Base-by-base conservation (phyloP, 2,888 invertebrate genomes). In the Teleiodes luculella region DNA sequence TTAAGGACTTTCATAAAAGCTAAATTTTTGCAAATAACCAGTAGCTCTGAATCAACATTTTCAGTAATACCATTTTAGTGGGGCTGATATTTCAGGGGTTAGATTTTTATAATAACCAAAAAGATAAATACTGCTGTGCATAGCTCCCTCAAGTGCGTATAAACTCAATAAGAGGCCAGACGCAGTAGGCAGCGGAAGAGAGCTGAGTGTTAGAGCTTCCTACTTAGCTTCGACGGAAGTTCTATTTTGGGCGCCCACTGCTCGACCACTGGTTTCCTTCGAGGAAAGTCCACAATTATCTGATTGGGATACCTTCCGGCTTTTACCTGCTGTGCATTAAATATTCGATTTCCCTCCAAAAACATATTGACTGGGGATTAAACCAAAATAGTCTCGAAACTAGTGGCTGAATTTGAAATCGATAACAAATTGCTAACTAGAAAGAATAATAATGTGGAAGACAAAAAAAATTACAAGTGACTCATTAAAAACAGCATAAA, bases 211-310 rank as follows among this genome's bases (percentile, higher is more conserved):
- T 78, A 76, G 78, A 74, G 82, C 86, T 88, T 89, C 88, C 88
- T 88, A 86, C 88, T 88, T 89, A 88, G 78, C 80, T 78, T 78
- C 75, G 76, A 67, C 88, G 89, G 89, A 89, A 85, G 81, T 78
- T 79, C 89, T 89, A 88, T 89, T 89, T 89, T 87, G 83, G 88
- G 89, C 83, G 86, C 84, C 83, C 85, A 82, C 83, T 74, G 82
- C 59, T 43, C 24, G 24, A 24, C 72, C 16, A 14, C 18, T 58
- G 63, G 82, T 79, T 87, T 89, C 88, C 86, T 85, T 73, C 61
- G 83, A 84, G 84, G 88, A 89, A 89, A 88, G 88, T 84, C 76
- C 33, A 31, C 51, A 74, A 66, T 55, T 66, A 60, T 72, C 64
- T 68, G 69, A 70, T 72, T 57, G 56, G 54, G 43, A 62, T 57